These are phyloP conservation scores for Perdita meconis DNA, from an alignment of 2,888 invertebrate genomes.

Conservation along the genomic window DNA sequence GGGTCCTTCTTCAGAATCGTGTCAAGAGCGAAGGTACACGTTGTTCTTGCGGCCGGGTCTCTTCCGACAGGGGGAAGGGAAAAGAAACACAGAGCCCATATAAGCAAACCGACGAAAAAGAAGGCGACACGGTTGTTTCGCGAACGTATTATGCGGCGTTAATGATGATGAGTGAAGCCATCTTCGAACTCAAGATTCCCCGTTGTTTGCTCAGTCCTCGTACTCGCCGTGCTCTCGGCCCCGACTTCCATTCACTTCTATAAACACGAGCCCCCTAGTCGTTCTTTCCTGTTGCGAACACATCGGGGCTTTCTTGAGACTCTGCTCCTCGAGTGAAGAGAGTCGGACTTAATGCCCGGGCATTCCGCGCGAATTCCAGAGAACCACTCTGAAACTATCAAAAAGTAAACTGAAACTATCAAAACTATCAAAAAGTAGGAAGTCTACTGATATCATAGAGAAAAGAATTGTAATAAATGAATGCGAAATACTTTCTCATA, in stretches of 20 bases:
- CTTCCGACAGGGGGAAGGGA: slow-evolving; percentile 6
- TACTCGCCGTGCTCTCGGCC: slow-evolving; percentile 34
- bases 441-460: too few species aligned
- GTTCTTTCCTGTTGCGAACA: slow-evolving; percentile 53
- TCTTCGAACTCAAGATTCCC: slow-evolving; percentile 56
- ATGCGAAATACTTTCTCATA: too few species aligned
- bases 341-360: slow-evolving; percentile 48
- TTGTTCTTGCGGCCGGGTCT: slow-evolving; percentile 53
- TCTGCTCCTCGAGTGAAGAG: slow-evolving; percentile 24
- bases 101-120: slow-evolving; percentile 9
- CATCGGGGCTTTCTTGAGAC: slow-evolving; percentile 57
- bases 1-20: slow-evolving; percentile 24
- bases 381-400: slow-evolving; percentile 42
- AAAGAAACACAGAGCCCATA: background rate
- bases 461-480: too few species aligned
- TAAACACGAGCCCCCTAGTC: slow-evolving; percentile 54
- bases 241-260: slow-evolving; percentile 61
- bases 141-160: slow-evolving; percentile 69
- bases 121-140: slow-evolving; percentile 51
- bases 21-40: slow-evolving; percentile 46
- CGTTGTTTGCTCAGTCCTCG: slow-evolving; percentile 67
- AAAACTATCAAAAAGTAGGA: too few species aligned
- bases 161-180: slow-evolving; percentile 70
- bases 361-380: slow-evolving; percentile 22
- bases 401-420: too few species aligned